Conservation (phyloP, 2,888 invertebrate genomes). For the Drosophila hawaiiensis region DNA sequence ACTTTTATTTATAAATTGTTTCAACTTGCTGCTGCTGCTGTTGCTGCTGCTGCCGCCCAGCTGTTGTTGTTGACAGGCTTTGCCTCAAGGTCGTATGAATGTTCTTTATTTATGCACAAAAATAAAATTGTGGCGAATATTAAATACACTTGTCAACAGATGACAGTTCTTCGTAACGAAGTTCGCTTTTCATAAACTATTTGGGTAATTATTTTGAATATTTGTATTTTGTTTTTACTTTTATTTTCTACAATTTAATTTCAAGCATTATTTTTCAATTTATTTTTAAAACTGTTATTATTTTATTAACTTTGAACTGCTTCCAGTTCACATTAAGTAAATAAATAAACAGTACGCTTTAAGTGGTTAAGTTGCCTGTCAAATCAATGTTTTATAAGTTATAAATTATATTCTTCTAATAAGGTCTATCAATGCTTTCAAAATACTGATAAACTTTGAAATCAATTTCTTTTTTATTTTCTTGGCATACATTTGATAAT, state of each 20-base stretch:
- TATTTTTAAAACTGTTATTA: no score
- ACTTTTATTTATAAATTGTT: conserved; percentile 59
- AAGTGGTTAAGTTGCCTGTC: neutral
- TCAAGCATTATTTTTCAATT: no score
- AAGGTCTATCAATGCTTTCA: neutral
- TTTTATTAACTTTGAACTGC: neutral
- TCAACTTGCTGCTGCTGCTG: conserved; percentile 31
- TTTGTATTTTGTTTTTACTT: no score
- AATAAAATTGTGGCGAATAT: neutral
- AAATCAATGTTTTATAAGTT: neutral
- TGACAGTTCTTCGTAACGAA: neutral
- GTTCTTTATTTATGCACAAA: conserved; percentile 34
- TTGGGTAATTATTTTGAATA: neutral
- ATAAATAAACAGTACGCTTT: neutral
- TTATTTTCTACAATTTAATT: no score
- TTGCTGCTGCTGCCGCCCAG: conserved; percentile 27
- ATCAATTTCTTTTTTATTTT: neutral
- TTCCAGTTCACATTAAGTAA: neutral
- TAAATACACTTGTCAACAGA: conserved; percentile 5
- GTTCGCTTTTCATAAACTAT: neutral
- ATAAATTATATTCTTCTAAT: neutral
- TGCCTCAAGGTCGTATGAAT: conserved; percentile 62
- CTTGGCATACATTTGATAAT: neutral
- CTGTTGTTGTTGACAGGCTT: conserved; percentile 56
- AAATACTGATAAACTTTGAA: neutral